Evolutionary conservation across 2,888 invertebrate genomes (phyloP).

Genomic region (Drosophila imparisetae): DNA sequence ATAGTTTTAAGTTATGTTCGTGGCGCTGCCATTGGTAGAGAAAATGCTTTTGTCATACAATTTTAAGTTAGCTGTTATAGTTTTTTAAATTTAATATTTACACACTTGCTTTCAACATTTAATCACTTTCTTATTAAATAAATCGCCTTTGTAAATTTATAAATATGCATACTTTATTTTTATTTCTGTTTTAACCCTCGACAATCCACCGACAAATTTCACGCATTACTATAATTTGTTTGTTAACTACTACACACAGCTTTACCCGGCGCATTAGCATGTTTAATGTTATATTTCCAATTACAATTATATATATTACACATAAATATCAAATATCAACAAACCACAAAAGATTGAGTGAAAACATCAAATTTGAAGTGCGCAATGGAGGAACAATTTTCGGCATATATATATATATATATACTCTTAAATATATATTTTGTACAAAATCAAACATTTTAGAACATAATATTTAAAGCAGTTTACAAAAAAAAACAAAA

Average conservation of each 20-base stretch:
- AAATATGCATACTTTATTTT: conserved; percentile 15
- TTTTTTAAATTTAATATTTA: conserved; percentile 52
- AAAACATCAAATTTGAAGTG: conserved; percentile 59
- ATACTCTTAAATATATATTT: conserved; percentile 68
- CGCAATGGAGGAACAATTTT: conserved; percentile 77
- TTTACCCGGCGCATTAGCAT: conserved; percentile 19
- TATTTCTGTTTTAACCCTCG: conserved; percentile 42
- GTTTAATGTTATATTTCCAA: conserved; percentile 27
- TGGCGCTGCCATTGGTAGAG: conserved; percentile 65
- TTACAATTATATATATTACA: conserved; percentile 26
- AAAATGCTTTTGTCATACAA: conserved; percentile 76
- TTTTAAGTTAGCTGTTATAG: conserved; percentile 74
- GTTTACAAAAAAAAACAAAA: conserved; percentile 59
- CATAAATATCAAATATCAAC: conserved; percentile 36
- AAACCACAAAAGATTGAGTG: conserved; percentile 63
- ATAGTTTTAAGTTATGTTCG: conserved; percentile 66
- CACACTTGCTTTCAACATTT: conserved; percentile 32
- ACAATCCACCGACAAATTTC: conserved; percentile 74
- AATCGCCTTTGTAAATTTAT: conserved; percentile 68
- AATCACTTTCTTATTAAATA: conserved; percentile 63
- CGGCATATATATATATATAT: conserved; percentile 66
- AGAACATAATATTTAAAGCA: conserved; percentile 69
- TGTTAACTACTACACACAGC: conserved; percentile 13
- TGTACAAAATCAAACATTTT: conserved; percentile 79
- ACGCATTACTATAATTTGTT: conserved; percentile 15